phyloP scores from a whole-genome alignment of 2,113 vertebrate species.

The Corythornis madagascariensis region DNA sequence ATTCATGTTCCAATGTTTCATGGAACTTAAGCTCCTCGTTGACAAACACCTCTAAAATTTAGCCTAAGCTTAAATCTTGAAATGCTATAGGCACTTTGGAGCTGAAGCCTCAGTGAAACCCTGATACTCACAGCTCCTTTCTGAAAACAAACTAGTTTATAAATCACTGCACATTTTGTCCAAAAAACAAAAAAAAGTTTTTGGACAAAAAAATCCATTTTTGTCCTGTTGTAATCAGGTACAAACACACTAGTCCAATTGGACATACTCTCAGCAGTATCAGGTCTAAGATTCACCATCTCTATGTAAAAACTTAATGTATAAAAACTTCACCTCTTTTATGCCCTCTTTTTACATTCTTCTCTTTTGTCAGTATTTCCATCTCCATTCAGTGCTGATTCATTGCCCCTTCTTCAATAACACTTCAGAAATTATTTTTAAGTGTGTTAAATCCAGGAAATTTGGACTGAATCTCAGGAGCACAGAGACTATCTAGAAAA shows the following conservation, averaged over 20 bases:
- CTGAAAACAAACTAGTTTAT: background rate
- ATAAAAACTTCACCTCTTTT: background rate
- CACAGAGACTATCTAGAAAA: background rate
- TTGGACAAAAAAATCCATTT: background rate
- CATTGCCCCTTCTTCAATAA: background rate
- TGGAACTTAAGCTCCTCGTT: background rate
- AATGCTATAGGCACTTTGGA: background rate
- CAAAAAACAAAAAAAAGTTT: background rate
- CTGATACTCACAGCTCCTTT: background rate
- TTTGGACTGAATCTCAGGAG: background rate
- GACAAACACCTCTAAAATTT: background rate
- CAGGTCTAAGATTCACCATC: background rate
- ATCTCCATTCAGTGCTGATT: background rate
- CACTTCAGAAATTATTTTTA: background rate
- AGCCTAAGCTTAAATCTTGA: background rate
- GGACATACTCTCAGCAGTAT: background rate
- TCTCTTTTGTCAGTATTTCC: background rate
- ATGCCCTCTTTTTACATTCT: background rate
- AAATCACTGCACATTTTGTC: background rate
- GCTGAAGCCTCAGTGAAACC: background rate
- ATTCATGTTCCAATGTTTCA: background rate
- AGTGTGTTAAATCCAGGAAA: background rate
- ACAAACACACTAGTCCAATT: background rate
- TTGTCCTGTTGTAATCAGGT: background rate
- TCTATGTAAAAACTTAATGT: background rate